A percentile compares a stretch with the other conserved stretches of the same genome.
phyloP scores from a whole-genome alignment of 1,140 invertebrate species.

The Bombus haemorrhoidalis region DNA sequence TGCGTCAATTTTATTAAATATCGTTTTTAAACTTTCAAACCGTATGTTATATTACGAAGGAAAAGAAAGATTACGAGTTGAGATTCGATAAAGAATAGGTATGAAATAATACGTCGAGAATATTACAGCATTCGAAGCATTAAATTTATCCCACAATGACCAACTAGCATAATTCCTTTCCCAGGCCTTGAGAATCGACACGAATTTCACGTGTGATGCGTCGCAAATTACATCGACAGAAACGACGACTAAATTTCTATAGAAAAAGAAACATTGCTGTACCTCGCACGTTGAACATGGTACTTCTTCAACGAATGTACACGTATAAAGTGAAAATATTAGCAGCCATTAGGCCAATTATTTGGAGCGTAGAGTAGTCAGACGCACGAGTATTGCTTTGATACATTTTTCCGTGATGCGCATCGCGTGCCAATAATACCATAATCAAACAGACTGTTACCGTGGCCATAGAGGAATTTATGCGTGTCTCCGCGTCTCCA shows the following conservation, averaged over 20 bases:
- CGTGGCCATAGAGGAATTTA: neutral
- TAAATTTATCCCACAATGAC: neutral
- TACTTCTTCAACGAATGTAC: neutral
- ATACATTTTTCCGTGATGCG: neutral
- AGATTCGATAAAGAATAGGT: too few species aligned
- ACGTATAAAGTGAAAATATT: neutral
- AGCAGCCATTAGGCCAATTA: neutral
- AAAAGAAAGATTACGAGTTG: too few species aligned
- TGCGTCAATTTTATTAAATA: neutral
- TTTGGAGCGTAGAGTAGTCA: neutral
- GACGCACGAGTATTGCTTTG: neutral
- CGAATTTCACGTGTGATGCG: neutral
- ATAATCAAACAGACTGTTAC: slow-evolving; percentile 8
- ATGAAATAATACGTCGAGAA: too few species aligned
- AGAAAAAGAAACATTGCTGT: neutral
- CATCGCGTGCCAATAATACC: slow-evolving; percentile 26
- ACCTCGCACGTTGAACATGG: neutral
- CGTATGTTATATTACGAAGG: too few species aligned
- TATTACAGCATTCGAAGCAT: neutral
- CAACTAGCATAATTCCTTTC: neutral
- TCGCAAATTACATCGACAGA: neutral
- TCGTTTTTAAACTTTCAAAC: too few species aligned
- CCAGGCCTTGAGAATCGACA: neutral
- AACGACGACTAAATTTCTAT: too few species aligned
- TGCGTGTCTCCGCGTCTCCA: slow-evolving; percentile 19